Base-by-base conservation (phyloP, 1,140 invertebrate genomes). In the Pseudomyrmex concolor region DNA sequence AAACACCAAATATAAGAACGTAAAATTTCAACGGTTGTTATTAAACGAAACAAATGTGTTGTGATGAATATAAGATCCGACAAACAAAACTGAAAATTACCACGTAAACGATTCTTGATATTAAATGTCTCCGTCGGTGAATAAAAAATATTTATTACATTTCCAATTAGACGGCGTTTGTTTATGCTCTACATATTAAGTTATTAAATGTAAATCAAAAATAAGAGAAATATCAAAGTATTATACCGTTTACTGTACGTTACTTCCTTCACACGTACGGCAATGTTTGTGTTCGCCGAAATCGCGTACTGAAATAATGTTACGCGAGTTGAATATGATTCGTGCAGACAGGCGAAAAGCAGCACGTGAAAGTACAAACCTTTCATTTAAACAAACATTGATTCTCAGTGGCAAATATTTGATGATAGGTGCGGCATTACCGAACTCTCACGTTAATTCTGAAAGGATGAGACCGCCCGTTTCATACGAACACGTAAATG, bases 321-420 rank as follows among this genome's bases (percentile, higher is more conserved):
- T 51, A 54, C 62, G 71, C 15, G 54, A 85, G 43, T 57, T 43
- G 62, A 85, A 85, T 85, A 51, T 80, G 74, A 86, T 86, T 86
- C 68, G 51, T 57, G 22, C 17, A 17, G 34, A 60, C 60, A 55
- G 19, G 19, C 63, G 34, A 34, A 43, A 70, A 59, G 34, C 57
- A 50, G 51, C 43, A 70, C 57, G 55, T 55, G 45, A 60, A 50
- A 54, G 17, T 82, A 57, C 25, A 60, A 73, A 74, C 66, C 76
- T 80, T 80, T 70, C 55, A 77, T 82, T 63, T 62, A 54, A 81
- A 63, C 85, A 86, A 86, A 86, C 80, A 86, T 86, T 85, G 85
- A 82, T 85, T 70, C 62, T 13, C 63, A 60, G 54, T 86, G 34
- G 55, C 85, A 48, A 66, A 86, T 66, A 86, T 86, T 86, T 86